Evolutionary conservation across 2,888 invertebrate genomes (phyloP).

Genomic region (Ephialtes manifestator): DNA sequence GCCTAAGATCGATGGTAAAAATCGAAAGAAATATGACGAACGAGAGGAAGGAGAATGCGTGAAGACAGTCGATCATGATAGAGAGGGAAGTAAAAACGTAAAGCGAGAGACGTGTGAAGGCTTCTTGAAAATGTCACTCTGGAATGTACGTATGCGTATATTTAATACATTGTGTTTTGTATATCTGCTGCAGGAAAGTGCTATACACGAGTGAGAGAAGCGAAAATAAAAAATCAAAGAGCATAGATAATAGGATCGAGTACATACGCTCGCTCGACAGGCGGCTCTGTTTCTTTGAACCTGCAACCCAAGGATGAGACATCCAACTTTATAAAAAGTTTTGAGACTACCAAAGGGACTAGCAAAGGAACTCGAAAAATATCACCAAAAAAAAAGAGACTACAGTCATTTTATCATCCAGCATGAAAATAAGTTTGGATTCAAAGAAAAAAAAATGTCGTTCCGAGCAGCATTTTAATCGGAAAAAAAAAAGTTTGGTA

Average conservation of each 20-base stretch:
- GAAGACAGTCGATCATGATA: not conserved
- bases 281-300: slow-evolving; percentile 94
- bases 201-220: slow-evolving; percentile 59
- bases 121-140: slow-evolving; percentile 8
- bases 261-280: slow-evolving; percentile 95
- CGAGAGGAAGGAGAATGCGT: not conserved
- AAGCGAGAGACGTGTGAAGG: slow-evolving; percentile 33
- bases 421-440: not conserved
- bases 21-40: not conserved
- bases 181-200: slow-evolving; percentile 51
- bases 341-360: slow-evolving; percentile 26
- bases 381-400: slow-evolving; percentile 10
- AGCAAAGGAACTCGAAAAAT: slow-evolving; percentile 20
- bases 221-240: slow-evolving; percentile 70
- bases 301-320: slow-evolving; percentile 89
- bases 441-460: not conserved
- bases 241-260: slow-evolving; percentile 86
- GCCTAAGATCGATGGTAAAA: slow-evolving; percentile 24
- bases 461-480: not conserved
- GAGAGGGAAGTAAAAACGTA: slow-evolving; percentile 16
- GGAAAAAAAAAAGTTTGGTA: not conserved
- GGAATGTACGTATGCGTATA: slow-evolving; percentile 10
- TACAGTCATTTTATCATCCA: not conserved
- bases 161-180: slow-evolving; percentile 17
- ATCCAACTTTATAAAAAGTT: slow-evolving; percentile 65